Evolutionary conservation across 2,888 invertebrate genomes (phyloP).

Genomic region (Silvanus unidentatus): DNA sequence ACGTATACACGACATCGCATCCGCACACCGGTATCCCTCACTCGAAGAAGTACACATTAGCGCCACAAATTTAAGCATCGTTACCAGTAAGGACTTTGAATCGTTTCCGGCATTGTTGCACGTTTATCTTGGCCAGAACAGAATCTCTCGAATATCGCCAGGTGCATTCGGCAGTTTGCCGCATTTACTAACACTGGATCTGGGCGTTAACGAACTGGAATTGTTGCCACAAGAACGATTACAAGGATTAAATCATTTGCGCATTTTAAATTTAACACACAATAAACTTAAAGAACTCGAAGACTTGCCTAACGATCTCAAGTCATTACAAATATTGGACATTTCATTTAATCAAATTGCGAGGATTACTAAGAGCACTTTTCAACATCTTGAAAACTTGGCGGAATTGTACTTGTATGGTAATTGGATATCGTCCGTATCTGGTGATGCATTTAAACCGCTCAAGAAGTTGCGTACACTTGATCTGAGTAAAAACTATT

Average conservation of each 20-base stretch:
- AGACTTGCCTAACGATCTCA: conserved; percentile 73
- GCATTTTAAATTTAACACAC: conserved; percentile 74
- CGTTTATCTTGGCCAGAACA: conserved; percentile 66
- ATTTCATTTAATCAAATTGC: conserved; percentile 78
- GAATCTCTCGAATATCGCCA: conserved; percentile 73
- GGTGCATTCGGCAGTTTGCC: conserved; percentile 76
- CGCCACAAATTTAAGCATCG: conserved; percentile 72
- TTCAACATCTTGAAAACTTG: conserved; percentile 69
- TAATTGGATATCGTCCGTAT: conserved; percentile 74
- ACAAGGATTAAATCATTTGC: conserved; percentile 67
- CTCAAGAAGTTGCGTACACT: conserved; percentile 69
- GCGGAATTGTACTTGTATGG: conserved; percentile 73
- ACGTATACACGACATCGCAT: conserved; percentile 66
- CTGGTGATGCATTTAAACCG: conserved; percentile 70
- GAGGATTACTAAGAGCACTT: conserved; percentile 68
- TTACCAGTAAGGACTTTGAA: conserved; percentile 80
- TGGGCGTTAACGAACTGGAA: conserved; percentile 78
- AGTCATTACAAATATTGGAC: conserved; percentile 71
- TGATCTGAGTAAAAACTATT: conserved; percentile 77
- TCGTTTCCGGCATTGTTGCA: conserved; percentile 73
- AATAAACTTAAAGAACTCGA: conserved; percentile 77
- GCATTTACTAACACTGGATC: conserved; percentile 70
- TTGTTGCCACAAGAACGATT: conserved; percentile 78
- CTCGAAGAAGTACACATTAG: conserved; percentile 77
- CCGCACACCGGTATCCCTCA: conserved; percentile 66